phyloP scores from a whole-genome alignment of 1,140 invertebrate genomes.

The Bombus ignitus region DNA sequence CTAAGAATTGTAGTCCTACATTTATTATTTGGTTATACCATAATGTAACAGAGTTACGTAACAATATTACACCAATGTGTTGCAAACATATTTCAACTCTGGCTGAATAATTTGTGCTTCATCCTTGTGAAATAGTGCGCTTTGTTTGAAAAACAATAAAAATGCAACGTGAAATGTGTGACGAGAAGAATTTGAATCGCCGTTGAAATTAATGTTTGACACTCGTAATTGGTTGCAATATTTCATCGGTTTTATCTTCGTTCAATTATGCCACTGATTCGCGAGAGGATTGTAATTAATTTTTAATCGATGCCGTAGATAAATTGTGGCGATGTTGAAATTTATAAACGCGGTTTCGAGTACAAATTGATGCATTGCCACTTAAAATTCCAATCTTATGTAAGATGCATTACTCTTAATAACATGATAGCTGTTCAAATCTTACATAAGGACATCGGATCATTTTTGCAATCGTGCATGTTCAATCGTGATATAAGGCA shows the following conservation, averaged over 20 bases:
- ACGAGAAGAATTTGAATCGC: not conserved
- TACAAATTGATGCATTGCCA: not conserved
- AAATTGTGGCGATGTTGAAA: not conserved
- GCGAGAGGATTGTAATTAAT: not conserved
- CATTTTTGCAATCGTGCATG: not conserved
- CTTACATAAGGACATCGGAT: conserved; percentile 23
- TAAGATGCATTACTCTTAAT: conserved; percentile 26
- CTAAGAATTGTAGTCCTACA: not conserved
- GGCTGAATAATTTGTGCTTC: not conserved
- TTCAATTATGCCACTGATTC: too few species aligned
- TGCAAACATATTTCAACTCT: not conserved
- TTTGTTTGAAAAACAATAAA: not conserved
- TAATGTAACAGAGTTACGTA: not conserved
- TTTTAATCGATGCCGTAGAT: not conserved
- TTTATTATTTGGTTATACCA: not conserved
- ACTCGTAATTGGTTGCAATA: not conserved
- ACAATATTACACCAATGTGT: not conserved
- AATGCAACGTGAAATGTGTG: not conserved
- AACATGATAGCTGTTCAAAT: conserved; percentile 7
- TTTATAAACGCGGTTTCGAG: not conserved
- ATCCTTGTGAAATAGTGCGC: not conserved
- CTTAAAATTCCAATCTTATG: conserved; percentile 31
- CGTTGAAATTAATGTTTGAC: not conserved
- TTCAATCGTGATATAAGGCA: not conserved
- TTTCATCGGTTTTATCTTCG: not conserved